Base-by-base conservation (phyloP, 2,797 vertebrate species). In the Coregonus sp. region DNA sequence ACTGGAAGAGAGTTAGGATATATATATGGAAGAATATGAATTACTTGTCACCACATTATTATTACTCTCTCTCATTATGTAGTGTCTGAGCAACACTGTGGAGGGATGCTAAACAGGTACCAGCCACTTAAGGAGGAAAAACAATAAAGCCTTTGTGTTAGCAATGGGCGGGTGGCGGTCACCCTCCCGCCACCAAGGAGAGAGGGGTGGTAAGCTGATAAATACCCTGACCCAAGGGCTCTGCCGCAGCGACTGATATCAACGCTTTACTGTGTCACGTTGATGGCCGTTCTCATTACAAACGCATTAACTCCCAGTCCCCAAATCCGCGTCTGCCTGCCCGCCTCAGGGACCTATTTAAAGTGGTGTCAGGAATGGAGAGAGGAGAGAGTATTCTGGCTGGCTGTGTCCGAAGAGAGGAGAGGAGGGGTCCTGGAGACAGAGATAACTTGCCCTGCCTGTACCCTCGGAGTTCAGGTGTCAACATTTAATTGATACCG, bases 201-300 rank as follows among this genome's bases (percentile, higher is more conserved):
- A n/a, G 67, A 37, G 85, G 82, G 50, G 31, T 20, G 33, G 88
- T 90, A 82, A 84, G 88, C 80, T 89, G 87, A 89, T 89, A 90
- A 90, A 90, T 90, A 89, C 85, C 85, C 80, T 40, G 89, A 89
- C 87, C 87, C 86, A 82, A 82, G 84, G 78, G 82, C 89, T 89
- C 88, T 78, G 84, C 83, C 9, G 40, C 11, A 47, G 56, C 56
- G 80, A 79, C 84, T 68, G 73, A 86, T 86, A 89, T 80, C 85
- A 85, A 80, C 88, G 87, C 89, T 90, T 89, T 85, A 85, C 90
- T 81, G 86, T 86, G 87, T 92, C 89, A 89, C 88, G 86, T 81
- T 89, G 59, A 89, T 86, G 86, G 88, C 89, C 85, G 80, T 85
- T 84, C 91, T 94, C 92, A 92, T 94, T 94, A 93, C 93, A 94